Conservation (phyloP, 2,888 invertebrate species). For the Polydesmus complanatus region DNA sequence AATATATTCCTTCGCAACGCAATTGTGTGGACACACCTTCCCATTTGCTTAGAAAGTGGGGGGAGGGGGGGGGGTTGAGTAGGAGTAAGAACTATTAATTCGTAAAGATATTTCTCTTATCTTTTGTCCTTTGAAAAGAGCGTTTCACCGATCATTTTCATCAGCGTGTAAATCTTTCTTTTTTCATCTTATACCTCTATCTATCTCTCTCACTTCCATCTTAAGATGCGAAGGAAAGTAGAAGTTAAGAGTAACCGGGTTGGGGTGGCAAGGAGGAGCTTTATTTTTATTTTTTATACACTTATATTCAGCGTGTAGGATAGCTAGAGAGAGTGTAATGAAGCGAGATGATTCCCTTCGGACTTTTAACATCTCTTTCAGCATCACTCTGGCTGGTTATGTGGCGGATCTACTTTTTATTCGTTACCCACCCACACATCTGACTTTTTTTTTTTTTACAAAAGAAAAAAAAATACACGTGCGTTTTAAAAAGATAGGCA, state of each 20-base stretch:
- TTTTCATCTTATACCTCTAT: neutral
- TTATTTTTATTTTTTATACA: neutral
- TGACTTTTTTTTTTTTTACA: neutral
- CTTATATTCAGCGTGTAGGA: neutral
- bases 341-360: neutral
- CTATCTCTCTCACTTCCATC: neutral
- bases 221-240: neutral
- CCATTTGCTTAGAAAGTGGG: no score
- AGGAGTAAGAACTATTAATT: neutral
- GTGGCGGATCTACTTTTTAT: no score
- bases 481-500: neutral
- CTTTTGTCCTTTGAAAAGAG: no score
- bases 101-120: neutral
- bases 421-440: no score
- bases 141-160: no score
- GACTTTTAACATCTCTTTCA: neutral
- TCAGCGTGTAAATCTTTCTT: neutral
- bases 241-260: neutral
- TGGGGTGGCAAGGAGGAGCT: no score
- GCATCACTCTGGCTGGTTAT: neutral
- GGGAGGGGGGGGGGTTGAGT: neutral
- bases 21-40: no score
- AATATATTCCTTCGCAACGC: no score
- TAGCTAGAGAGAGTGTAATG: neutral
- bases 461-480: neutral